These are phyloP conservation scores for Anas acuta DNA, from an alignment of 2,797 vertebrate species.

Conservation along the genomic window DNA sequence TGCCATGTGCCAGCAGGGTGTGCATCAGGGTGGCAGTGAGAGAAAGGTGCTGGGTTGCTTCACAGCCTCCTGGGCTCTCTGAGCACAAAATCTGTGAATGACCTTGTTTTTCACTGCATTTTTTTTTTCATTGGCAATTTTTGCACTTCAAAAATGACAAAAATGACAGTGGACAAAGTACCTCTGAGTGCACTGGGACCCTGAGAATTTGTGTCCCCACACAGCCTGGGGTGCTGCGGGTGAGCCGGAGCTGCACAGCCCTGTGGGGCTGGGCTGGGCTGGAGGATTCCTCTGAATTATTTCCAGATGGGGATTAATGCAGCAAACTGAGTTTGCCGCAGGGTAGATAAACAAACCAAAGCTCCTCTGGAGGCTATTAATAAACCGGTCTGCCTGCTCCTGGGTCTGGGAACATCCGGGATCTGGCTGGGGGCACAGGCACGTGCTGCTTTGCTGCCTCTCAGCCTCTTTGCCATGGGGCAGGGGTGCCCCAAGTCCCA, in stretches of 20 bases:
- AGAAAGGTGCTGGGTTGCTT: neutral
- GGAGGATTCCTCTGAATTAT: constrained; percentile 57
- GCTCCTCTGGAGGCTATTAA: constrained; percentile 55
- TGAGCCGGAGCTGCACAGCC: neutral
- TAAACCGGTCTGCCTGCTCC: neutral
- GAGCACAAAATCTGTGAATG: neutral
- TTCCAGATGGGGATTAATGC: constrained; percentile 72
- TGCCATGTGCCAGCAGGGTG: accelerated
- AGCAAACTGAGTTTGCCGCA: constrained; percentile 26
- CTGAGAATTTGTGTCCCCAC: neutral
- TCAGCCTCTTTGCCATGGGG: accelerated
- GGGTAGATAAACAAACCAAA: constrained; percentile 59
- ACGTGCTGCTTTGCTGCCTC: neutral
- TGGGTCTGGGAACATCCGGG: neutral
- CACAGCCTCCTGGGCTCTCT: neutral
- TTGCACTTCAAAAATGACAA: neutral
- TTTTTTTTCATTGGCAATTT: neutral
- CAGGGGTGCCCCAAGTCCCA: neutral
- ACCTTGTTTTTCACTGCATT: neutral
- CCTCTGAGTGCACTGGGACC: neutral
- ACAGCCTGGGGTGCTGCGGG: accelerated
- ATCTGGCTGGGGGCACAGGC: neutral
- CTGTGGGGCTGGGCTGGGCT: constrained; percentile 17
- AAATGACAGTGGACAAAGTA: neutral
- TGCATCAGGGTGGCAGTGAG: neutral